phyloP scores from a whole-genome alignment of 2,113 vertebrate genomes.

The Indicator indicator region DNA sequence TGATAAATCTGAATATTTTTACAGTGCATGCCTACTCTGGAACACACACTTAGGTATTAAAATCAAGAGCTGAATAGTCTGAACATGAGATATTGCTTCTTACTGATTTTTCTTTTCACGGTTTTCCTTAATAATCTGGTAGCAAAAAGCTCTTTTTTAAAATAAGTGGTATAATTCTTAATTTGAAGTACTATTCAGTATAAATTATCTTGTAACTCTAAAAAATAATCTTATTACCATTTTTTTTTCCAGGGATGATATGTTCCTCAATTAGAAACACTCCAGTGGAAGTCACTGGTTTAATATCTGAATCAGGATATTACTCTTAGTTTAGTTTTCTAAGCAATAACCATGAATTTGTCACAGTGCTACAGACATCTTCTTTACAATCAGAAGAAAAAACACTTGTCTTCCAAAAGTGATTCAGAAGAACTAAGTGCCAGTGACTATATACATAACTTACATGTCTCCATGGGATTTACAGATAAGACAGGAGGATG shows the following conservation, averaged over 20 bases:
- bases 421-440: not conserved
- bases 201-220: not conserved
- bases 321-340: not conserved
- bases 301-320: not conserved
- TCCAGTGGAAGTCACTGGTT: not conserved
- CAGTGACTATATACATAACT: not conserved
- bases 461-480: not conserved
- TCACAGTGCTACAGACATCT: not conserved
- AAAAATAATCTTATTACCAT: not conserved
- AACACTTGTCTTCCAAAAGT: accelerated
- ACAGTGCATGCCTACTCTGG: not conserved
- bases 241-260: not conserved
- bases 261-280: not conserved
- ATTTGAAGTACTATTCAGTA: not conserved
- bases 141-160: not conserved
- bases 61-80: not conserved
- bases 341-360: not conserved
- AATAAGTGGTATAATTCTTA: not conserved
- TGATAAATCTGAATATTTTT: not conserved
- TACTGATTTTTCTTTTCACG: not conserved
- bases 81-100: not conserved
- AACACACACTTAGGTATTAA: not conserved
- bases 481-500: not conserved
- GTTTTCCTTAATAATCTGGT: not conserved
- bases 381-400: not conserved